Evolutionary conservation across 1,140 invertebrate species (phyloP).

Genomic region (Drosophila aff.): DNA sequence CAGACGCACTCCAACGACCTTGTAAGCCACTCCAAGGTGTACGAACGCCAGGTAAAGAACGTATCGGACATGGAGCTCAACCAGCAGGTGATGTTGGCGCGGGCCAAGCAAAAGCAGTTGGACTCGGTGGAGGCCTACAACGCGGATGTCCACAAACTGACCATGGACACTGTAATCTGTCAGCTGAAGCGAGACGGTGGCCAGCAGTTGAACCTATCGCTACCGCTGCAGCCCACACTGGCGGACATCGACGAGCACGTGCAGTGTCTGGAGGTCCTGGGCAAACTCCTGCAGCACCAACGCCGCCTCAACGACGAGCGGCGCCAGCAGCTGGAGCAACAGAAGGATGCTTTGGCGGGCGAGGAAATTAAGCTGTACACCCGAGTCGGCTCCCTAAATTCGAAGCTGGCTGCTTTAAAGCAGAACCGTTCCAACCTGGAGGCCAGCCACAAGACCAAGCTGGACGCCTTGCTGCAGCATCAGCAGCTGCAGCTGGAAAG

Average conservation of each 20-base stretch:
- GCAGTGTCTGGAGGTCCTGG: constrained; percentile 22
- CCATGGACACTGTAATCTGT: constrained; percentile 35
- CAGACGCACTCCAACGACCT: constrained; percentile 37
- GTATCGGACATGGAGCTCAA: constrained; percentile 42
- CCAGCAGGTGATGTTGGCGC: constrained; percentile 69
- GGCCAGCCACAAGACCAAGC: constrained; percentile 3
- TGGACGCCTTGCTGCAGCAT: constrained; percentile 12
- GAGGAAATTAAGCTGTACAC: constrained; percentile 21
- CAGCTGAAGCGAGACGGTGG: constrained; percentile 5
- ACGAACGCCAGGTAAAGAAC: constrained; percentile 50
- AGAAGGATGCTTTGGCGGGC: constrained; percentile 4
- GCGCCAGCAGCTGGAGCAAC: constrained; percentile 33
- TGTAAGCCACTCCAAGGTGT: constrained; percentile 35
- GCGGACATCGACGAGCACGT: constrained; percentile 27
- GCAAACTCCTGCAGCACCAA: constrained; percentile 23
- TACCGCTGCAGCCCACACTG: constrained; percentile 50
- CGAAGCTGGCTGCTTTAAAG: constrained; percentile 1
- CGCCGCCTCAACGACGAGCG: constrained; percentile 18
- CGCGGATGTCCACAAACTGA: constrained; percentile 40
- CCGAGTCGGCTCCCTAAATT: background rate
- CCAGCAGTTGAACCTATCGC: constrained; percentile 29
- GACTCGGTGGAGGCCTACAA: constrained; percentile 68
- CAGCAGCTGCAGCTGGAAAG: constrained; percentile 17
- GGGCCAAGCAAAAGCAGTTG: constrained; percentile 65
- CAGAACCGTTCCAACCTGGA: constrained; percentile 37